Percentiles rank a stretch among this genome's conserved stretches.
phyloP scores from a whole-genome alignment of 1,140 invertebrate species.

The Cherax quadricarinatus region DNA sequence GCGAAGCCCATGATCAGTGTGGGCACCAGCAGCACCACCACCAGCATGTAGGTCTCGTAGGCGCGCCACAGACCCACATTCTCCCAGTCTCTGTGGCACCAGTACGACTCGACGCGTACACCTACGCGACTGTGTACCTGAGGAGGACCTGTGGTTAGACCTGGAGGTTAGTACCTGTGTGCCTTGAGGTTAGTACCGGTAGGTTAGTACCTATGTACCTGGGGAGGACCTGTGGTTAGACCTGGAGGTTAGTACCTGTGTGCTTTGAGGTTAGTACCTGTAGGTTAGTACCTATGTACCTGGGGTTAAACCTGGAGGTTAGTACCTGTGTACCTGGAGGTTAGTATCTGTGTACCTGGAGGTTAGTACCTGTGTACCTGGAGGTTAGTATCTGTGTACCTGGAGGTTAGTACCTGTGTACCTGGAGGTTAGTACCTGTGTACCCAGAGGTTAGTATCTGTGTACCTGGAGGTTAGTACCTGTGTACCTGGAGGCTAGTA shows the following conservation, averaged over 20 bases:
- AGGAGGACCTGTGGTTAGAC: constrained; percentile 60
- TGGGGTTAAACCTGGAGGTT: constrained; percentile 74
- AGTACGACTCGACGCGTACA: constrained; percentile 78
- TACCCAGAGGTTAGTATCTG: too few relatives aligned
- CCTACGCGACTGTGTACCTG: constrained; percentile 81
- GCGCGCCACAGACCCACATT: constrained; percentile 78
- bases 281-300: constrained; percentile 77
- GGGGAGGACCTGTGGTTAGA: constrained; percentile 69
- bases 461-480: too few relatives aligned
- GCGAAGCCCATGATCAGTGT: constrained; percentile 83
- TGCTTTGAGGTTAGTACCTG: too few relatives aligned
- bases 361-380: too few relatives aligned
- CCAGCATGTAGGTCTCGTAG: constrained; percentile 84
- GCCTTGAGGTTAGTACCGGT: neutral
- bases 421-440: too few relatives aligned
- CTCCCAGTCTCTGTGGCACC: constrained; percentile 82
- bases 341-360: too few relatives aligned
- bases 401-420: too few relatives aligned
- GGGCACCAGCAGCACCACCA: constrained; percentile 82
- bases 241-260: neutral
- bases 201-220: constrained; percentile 78
- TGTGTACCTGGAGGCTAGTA: too few relatives aligned
- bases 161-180: constrained; percentile 74
- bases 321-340: neutral
- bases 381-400: too few relatives aligned